Evolutionary conservation across 2,797 vertebrate genomes (phyloP), one percentile per base, ranked within the genome.

Genomic region (Pseudochaenichthys georgianus): DNA sequence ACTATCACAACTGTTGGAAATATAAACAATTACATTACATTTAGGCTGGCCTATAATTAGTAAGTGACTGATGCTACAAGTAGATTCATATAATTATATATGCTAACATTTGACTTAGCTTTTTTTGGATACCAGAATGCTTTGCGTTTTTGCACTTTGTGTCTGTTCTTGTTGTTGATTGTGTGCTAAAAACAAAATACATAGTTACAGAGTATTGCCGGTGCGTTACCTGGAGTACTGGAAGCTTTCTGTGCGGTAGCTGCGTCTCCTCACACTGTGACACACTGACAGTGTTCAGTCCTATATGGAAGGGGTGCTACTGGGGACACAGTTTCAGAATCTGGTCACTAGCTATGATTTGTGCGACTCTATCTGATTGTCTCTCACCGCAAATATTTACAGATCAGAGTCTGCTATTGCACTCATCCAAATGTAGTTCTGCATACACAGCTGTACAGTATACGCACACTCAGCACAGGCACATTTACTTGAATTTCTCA

Each of bases 331-430:
- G 50, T 10, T 43, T 23, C 17, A 59, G 23, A 42, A 63, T 45
- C 34, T n/a, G 61, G 38, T 46, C 52, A 21, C 28, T 28, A 13
- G 8, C 42, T 31, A 69, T 43, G 42, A 70, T 69, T 73, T 64
- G 53, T 55, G 46, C 2, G 3, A 3, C 34, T 17, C 23, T 55
- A 64, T 52, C 43, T 3, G 0, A 5, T 38, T 38, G 16, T 31
- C 53, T 54, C 6, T 80, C 53, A 4, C 52, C 1, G 41, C 75
- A 91, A 90, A 90, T 90, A 87, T 84, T 89, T 70, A 81, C 75
- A 55, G 67, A 50, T 71, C 72, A 79, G 55, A 78, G 74, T 85
- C 75, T 23, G 28, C 64, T 54, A 54, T 17, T 11, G 2, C 3
- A 21, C 12, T 15, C 48, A n/a, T 53, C 6, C n/a, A 54, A 38